These are phyloP conservation scores for Percopsis omiscomaycus DNA, from an alignment of 2,797 vertebrate genomes.

Conservation along the genomic window DNA sequence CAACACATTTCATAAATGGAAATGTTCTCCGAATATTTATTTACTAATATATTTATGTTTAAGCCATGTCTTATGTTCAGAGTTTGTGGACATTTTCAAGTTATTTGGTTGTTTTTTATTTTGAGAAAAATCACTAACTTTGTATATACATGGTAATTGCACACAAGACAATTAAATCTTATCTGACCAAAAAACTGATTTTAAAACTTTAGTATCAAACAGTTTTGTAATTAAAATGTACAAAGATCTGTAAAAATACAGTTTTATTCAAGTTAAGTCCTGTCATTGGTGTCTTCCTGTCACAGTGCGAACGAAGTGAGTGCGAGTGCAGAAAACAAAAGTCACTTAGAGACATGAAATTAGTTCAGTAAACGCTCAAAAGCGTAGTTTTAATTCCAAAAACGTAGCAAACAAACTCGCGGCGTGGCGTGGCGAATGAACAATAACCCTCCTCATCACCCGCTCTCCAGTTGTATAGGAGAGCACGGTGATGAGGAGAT, in stretches of 20 bases:
- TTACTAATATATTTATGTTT: conserved; percentile 99
- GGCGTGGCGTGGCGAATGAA: no score
- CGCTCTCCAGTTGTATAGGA: no score
- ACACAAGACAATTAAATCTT: conserved; percentile 94
- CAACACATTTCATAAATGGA: conserved; percentile 99
- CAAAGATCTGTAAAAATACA: conserved; percentile 98
- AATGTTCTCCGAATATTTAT: conserved; percentile 99
- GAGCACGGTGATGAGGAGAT: no score
- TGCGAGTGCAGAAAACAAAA: no score
- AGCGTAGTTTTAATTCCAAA: no score
- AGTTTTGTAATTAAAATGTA: conserved; percentile 99
- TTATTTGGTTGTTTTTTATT: conserved; percentile 76
- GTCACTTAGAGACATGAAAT: no score
- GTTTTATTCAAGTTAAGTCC: conserved; percentile 88
- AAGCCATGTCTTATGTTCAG: conserved; percentile 99
- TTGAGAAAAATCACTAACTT: conserved; percentile 91
- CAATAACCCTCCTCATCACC: no score
- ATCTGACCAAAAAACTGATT: conserved; percentile 98
- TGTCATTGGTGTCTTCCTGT: conserved; percentile 51
- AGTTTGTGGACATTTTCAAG: conserved; percentile 90
- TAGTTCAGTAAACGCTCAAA: no score
- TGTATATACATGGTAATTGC: conserved; percentile 99
- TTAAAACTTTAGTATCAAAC: conserved; percentile 91
- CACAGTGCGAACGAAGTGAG: no score
- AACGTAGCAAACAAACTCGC: no score